Base-by-base conservation (phyloP, 2,113 vertebrate species). In the Catharus minimus region DNA sequence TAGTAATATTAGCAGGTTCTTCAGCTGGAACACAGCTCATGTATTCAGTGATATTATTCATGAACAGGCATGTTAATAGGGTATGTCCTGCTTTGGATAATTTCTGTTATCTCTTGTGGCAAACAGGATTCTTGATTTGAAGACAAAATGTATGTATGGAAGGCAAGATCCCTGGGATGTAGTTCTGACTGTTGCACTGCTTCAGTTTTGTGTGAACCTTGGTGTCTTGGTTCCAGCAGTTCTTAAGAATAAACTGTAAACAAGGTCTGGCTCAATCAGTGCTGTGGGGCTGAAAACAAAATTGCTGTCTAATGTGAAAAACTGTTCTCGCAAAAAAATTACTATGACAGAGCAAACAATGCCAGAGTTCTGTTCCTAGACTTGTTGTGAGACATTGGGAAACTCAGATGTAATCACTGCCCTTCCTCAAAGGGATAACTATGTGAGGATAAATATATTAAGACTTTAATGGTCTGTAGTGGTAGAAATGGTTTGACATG, bases 341-440 rank as follows among this genome's bases (percentile, higher is more conserved):
- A 33, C 61, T 56, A 14, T 17, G 28, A 47, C 15, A 60, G 68
- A 67, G 66, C 19, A 77, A 90, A 61, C 53, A 65, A 36, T 43
- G 77, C 57, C 88, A 92, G 80, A 68, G 15, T 88, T 94, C 64
- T 92, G 33, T 61, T 96, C 90, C 77, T 86, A 73, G 66, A 69
- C 49, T 92, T 93, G 52, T 72, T 87, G 50, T 86, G 90, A 82
- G 86, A 65, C 73, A n/a, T 8, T 86, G 44, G 61, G 49, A 90
- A 84, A 76, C 72, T 88, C 88, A 72, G 46, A 94, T 57, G 55
- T 58, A 86, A 75, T 93, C 92, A 88, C 44, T 75, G 19, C 36
- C 44, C 77, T 88, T 81, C 57, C 87, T 91, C 89, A 73, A 69
- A 91, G 82, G 75, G 56, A 69, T 73, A 71, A 58, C 50, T 85